phyloP scores from a whole-genome alignment of 2,113 vertebrate genomes.

The Myotis yumanensis region DNA sequence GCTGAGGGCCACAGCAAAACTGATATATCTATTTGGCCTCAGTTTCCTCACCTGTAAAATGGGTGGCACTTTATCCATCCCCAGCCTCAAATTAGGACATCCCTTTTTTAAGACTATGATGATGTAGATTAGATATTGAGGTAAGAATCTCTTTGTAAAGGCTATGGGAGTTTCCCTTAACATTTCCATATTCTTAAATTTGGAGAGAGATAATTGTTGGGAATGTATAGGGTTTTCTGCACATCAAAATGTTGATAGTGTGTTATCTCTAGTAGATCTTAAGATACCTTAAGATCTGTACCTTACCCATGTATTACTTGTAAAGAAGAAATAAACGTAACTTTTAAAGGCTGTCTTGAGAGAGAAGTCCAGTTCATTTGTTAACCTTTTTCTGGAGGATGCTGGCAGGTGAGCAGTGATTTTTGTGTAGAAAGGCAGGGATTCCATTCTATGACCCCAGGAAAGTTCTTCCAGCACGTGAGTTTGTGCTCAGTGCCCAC shows the following conservation, averaged over 20 bases:
- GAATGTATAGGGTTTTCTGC: background rate
- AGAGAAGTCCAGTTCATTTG: background rate
- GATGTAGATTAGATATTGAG: background rate
- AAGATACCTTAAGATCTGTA: no score
- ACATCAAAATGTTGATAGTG: background rate
- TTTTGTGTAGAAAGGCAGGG: background rate
- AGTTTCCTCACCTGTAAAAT: background rate
- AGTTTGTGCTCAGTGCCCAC: background rate
- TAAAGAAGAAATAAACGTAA: background rate
- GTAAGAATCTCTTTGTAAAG: background rate
- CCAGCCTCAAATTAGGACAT: background rate
- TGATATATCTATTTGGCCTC: background rate
- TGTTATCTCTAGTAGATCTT: background rate
- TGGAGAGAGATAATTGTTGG: background rate
- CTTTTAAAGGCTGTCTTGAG: background rate
- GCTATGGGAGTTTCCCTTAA: background rate
- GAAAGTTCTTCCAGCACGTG: background rate
- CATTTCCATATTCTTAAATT: constrained; percentile 1
- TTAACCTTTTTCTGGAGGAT: background rate
- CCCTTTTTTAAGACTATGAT: background rate
- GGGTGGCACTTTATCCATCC: background rate
- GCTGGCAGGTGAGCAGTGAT: background rate
- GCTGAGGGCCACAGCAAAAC: background rate
- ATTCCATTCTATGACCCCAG: background rate
- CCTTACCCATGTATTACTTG: background rate